These are phyloP conservation scores for Cenopis cana DNA, from an alignment of 2,888 invertebrate genomes.

Conservation along the genomic window DNA sequence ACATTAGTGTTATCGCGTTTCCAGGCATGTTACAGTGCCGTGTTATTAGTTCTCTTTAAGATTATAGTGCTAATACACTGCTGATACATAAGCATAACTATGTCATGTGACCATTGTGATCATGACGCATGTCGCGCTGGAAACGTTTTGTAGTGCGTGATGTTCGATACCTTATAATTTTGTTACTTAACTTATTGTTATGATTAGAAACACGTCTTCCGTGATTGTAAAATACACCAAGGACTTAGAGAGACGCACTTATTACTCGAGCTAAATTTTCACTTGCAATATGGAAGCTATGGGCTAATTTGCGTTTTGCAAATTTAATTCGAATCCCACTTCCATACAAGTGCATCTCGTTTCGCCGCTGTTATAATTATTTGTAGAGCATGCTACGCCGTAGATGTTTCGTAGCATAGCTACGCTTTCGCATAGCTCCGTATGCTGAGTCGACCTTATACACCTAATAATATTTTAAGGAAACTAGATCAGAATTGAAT, in stretches of 20 bases:
- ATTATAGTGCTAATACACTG: conserved; percentile 7
- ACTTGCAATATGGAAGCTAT: neutral
- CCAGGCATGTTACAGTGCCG: conserved; percentile 20
- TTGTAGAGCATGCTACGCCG: conserved; percentile 37
- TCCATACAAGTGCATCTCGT: no score
- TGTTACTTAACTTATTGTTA: neutral
- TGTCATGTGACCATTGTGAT: neutral
- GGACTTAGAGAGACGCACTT: no score
- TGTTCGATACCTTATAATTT: neutral
- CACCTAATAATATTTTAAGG: neutral
- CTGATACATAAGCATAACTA: neutral
- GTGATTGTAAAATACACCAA: neutral
- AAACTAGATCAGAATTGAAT: no score
- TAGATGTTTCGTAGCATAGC: conserved; percentile 33
- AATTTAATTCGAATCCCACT: neutral
- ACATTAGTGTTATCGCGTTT: conserved; percentile 26
- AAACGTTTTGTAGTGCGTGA: neutral
- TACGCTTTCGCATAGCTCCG: conserved; percentile 38
- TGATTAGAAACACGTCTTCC: neutral
- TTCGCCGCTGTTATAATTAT: conserved; percentile 15
- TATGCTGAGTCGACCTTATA: neutral
- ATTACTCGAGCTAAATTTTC: no score
- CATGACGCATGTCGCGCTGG: neutral
- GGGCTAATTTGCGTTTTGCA: no score
- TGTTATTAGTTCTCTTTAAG: conserved; percentile 25